Evolutionary conservation across 2,888 invertebrate genomes (phyloP).

Genomic region (Ophion obscuratus): DNA sequence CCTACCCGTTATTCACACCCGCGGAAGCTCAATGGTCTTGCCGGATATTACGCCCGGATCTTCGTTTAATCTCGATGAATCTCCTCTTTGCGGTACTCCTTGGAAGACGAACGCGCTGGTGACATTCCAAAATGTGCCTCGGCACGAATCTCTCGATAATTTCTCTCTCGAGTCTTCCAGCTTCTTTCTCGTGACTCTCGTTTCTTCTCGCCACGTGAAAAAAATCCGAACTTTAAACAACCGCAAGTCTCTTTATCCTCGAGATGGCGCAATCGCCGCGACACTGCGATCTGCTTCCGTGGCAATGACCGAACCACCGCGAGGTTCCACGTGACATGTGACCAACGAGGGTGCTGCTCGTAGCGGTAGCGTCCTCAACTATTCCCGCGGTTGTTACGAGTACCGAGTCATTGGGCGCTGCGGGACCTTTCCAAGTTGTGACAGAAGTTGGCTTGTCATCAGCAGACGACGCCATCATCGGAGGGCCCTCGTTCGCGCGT

Average conservation of each 20-base stretch:
- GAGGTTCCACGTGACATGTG: constrained; percentile 27
- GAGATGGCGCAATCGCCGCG: constrained; percentile 22
- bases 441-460: constrained; percentile 56
- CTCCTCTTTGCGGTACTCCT: neutral
- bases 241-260: neutral
- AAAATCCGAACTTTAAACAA: neutral
- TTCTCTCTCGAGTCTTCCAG: neutral
- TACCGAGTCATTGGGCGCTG: constrained; percentile 55
- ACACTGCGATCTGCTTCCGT: constrained; percentile 18
- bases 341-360: constrained; percentile 55
- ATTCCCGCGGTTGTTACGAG: constrained; percentile 58
- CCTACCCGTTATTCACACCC: neutral
- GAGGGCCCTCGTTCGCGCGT: constrained; percentile 64
- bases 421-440: constrained; percentile 64
- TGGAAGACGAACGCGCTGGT: neutral
- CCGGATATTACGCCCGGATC: neutral
- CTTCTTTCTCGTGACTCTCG: neutral
- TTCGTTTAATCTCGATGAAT: neutral
- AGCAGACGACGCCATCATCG: constrained; percentile 74
- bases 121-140: neutral
- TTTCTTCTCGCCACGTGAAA: neutral
- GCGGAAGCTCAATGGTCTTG: neutral
- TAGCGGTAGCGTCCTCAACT: constrained; percentile 46
- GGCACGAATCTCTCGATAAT: neutral
- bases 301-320: constrained; percentile 55